Percentiles rank a stretch among this genome's conserved stretches.
These are phyloP conservation scores for Serrognathus titanus DNA, from an alignment of 2,888 invertebrate genomes.

Conservation along the genomic window DNA sequence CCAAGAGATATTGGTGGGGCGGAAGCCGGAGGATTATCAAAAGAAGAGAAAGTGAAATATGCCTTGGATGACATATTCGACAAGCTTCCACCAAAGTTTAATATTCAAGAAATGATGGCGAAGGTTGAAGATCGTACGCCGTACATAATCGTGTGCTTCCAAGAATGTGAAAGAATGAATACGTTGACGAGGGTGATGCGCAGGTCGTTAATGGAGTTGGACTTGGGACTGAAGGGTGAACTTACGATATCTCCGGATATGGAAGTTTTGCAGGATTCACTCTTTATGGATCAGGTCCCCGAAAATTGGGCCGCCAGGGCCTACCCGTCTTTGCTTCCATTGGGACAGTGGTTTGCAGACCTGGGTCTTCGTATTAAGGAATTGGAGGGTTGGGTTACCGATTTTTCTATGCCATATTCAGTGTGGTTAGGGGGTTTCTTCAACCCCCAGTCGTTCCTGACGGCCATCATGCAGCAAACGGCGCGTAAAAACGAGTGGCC, in stretches of 20 bases:
- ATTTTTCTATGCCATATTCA: constrained; percentile 80
- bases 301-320: constrained; percentile 80
- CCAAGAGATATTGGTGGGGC: constrained; percentile 75
- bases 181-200: constrained; percentile 76
- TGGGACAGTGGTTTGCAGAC: constrained; percentile 86
- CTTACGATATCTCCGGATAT: constrained; percentile 88
- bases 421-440: constrained; percentile 96
- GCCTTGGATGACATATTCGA: constrained; percentile 84
- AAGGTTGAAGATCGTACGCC: constrained; percentile 88
- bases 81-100: constrained; percentile 85
- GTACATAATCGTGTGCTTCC: constrained; percentile 85
- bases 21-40: constrained; percentile 65
- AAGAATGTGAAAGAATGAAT: constrained; percentile 96
- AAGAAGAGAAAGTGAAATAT: constrained; percentile 76
- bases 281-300: constrained; percentile 91
- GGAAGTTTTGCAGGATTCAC: constrained; percentile 79
- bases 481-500: constrained; percentile 96
- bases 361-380: constrained; percentile 75
- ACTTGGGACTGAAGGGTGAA: constrained; percentile 89
- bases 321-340: constrained; percentile 80
- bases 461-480: constrained; percentile 97
- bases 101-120: constrained; percentile 78
- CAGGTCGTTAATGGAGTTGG: constrained; percentile 78
- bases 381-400: constrained; percentile 83
- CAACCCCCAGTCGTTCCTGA: constrained; percentile 94